These are phyloP conservation scores for Orestias chungarensis DNA, from an alignment of 2,797 vertebrate genomes.

Conservation along the genomic window DNA sequence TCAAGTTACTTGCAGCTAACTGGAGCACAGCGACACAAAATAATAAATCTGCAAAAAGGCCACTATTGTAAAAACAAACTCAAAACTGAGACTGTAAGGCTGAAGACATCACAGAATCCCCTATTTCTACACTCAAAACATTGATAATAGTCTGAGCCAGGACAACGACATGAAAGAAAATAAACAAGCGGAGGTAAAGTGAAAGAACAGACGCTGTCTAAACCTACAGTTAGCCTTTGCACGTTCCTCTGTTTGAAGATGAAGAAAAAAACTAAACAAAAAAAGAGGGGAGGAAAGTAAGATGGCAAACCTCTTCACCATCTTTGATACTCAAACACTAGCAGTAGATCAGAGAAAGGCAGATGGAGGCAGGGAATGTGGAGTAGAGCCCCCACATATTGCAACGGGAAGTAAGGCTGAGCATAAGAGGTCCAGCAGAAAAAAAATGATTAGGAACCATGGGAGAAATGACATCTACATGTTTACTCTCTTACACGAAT, in stretches of 20 bases:
- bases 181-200: slow-evolving; percentile 1
- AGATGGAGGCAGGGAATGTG: slow-evolving; percentile 51
- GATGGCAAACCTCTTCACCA: slow-evolving; percentile 74
- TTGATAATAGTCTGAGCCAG: not conserved
- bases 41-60: not conserved
- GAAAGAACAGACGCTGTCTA: slow-evolving; percentile 18
- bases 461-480: slow-evolving; percentile 12
- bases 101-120: slow-evolving; percentile 24
- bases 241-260: slow-evolving; percentile 67
- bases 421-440: slow-evolving; percentile 4
- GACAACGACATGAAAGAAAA: not conserved
- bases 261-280: no score
- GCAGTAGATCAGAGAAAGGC: slow-evolving; percentile 71
- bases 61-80: slow-evolving; percentile 5
- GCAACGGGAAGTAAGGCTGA: slow-evolving; percentile 17
- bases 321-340: slow-evolving; percentile 72
- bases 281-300: slow-evolving; percentile 45
- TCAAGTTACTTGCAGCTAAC: not conserved
- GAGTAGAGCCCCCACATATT: slow-evolving; percentile 35
- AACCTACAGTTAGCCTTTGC: slow-evolving; percentile 66
- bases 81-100: not conserved
- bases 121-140: not conserved
- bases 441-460: slow-evolving; percentile 35
- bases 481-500: slow-evolving; percentile 26
- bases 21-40: not conserved